Conservation (phyloP, 2,797 vertebrate genomes). For the Acanthopagrus latus region DNA sequence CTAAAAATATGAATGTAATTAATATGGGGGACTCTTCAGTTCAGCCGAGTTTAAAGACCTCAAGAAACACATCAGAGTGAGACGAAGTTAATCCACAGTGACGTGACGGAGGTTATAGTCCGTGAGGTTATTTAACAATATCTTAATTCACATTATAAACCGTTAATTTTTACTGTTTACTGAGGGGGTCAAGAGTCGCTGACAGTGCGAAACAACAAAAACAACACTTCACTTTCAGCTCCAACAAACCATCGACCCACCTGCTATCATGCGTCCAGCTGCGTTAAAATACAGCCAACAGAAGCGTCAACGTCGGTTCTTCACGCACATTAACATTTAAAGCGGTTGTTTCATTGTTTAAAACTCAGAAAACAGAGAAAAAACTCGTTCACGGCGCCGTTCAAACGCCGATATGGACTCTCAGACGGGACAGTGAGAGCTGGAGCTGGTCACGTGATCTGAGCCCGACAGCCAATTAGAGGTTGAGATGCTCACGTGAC, state of each 20-base stretch:
- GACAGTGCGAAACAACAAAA: constrained; percentile 44
- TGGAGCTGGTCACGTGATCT: constrained; percentile 49
- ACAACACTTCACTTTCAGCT: not conserved
- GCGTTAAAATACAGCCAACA: fast-evolving
- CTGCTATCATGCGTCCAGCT: not conserved
- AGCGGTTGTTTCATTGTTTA: not conserved
- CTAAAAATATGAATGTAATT: not conserved
- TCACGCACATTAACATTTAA: fast-evolving
- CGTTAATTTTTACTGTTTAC: not conserved
- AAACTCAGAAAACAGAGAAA: fast-evolving
- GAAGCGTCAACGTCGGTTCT: not conserved
- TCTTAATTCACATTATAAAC: fast-evolving
- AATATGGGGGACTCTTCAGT: not conserved
- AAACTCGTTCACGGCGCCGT: fast-evolving
- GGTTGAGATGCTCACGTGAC: not conserved
- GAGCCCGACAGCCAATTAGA: constrained; percentile 35
- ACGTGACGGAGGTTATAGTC: not conserved
- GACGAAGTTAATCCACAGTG: not conserved
- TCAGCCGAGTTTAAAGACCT: not conserved
- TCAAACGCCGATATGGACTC: too few species aligned
- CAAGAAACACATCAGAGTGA: not conserved
- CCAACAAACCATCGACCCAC: constrained; percentile 4
- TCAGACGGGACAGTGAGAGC: not conserved
- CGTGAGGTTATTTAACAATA: fast-evolving
- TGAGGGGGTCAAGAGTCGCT: constrained; percentile 15